These are phyloP conservation scores for Cyprinodon tularosa DNA, from an alignment of 2,113 vertebrate genomes.

Conservation along the genomic window DNA sequence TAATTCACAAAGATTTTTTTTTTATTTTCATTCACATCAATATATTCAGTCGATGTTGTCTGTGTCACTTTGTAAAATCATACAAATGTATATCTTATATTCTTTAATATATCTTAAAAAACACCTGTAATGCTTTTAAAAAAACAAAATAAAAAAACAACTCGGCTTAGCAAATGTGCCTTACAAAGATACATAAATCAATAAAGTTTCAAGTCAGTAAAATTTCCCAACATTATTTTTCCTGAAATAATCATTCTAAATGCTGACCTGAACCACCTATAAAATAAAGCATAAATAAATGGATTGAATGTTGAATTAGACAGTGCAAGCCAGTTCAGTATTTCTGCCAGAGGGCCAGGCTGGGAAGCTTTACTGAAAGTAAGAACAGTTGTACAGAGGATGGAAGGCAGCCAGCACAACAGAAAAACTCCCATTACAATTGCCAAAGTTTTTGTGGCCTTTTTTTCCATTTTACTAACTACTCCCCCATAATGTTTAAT, in stretches of 20 bases:
- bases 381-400: conserved; percentile 9
- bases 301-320: conserved; percentile 49
- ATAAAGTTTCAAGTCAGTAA: conserved; percentile 7
- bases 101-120: neutral
- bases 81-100: neutral
- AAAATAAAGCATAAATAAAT: conserved; percentile 51
- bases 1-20: neutral
- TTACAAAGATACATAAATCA: neutral
- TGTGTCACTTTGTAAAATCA: neutral
- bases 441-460: conserved; percentile 39
- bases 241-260: conserved; percentile 42
- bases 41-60: no score
- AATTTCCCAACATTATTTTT: conserved; percentile 26
- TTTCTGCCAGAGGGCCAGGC: conserved; percentile 9
- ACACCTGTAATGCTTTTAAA: no score
- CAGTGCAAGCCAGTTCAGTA: conserved; percentile 10
- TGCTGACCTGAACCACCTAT: conserved; percentile 40
- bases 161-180: neutral
- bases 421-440: conserved; percentile 40
- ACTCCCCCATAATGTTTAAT: conserved; percentile 2
- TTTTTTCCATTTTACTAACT: conserved; percentile 32
- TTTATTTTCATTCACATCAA: no score
- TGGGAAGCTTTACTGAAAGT: neutral
- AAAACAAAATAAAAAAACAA: no score
- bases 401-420: conserved; percentile 16